A percentile compares a stretch with the other conserved stretches of the same genome.
These are phyloP conservation scores for Psophia crepitans DNA, from an alignment of 2,113 vertebrate species.

Conservation along the genomic window DNA sequence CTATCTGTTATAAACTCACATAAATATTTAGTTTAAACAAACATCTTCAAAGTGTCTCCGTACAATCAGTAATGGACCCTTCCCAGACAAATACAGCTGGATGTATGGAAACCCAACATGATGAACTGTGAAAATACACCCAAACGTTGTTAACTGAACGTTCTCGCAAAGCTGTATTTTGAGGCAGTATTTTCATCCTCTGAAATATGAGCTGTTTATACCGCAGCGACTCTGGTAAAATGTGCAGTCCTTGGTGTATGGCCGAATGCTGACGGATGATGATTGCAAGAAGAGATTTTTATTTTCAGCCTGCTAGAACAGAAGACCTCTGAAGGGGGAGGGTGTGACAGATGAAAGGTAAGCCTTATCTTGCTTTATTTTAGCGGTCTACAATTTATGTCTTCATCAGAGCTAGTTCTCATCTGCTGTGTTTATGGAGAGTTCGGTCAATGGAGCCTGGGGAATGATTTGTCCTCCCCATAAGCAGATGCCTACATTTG, in stretches of 20 bases:
- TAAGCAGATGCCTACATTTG: neutral
- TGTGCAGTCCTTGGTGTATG: neutral
- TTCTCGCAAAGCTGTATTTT: neutral
- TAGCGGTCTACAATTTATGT: neutral
- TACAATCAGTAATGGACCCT: neutral
- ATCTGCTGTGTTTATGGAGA: neutral
- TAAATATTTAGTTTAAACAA: conserved; percentile 34
- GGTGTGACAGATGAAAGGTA: neutral
- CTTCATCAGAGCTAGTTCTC: neutral
- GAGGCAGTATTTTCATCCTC: neutral
- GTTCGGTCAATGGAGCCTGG: neutral
- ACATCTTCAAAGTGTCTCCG: neutral
- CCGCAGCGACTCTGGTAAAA: neutral
- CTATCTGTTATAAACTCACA: neutral
- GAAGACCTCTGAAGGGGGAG: neutral
- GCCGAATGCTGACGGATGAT: neutral
- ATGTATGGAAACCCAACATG: conserved; percentile 2
- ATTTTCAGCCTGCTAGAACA: neutral
- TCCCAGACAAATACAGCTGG: neutral
- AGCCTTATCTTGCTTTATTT: neutral
- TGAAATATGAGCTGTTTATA: neutral
- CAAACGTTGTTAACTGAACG: neutral
- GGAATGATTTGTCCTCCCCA: neutral
- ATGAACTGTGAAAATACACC: conserved; percentile 3
- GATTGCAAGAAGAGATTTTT: neutral